Conservation (phyloP, 92 coral and sea anemone genomes). For the Diadumene lineata region DNA sequence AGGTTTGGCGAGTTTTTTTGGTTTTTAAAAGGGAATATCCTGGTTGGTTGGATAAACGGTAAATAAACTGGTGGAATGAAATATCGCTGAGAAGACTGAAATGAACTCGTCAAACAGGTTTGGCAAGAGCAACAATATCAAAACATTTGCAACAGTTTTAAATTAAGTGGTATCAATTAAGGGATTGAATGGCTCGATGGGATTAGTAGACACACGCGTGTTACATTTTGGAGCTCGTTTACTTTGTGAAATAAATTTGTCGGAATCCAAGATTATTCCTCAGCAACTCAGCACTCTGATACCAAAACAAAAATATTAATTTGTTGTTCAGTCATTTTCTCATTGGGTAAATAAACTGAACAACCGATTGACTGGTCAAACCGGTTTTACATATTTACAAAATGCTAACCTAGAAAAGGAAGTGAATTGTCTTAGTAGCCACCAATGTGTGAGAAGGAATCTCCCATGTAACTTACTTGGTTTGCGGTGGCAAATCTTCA, state of each 20-base stretch:
- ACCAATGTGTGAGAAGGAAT: neutral
- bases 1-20: neutral
- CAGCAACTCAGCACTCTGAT: neutral
- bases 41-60: neutral
- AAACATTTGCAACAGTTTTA: neutral
- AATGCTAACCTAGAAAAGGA: neutral
- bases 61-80: neutral
- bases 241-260: too few relatives aligned
- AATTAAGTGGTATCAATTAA: too few relatives aligned
- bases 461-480: neutral
- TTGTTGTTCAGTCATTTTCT: too few relatives aligned
- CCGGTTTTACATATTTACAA: neutral
- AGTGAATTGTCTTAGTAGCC: neutral
- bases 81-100: neutral
- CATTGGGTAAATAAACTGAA: neutral
- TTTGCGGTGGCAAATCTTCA: too few relatives aligned
- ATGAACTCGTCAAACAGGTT: neutral
- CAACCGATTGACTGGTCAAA: neutral
- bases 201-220: too few relatives aligned
- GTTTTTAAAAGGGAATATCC: too few relatives aligned
- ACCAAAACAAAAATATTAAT: neutral
- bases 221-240: too few relatives aligned
- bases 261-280: too few relatives aligned
- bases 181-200: too few relatives aligned
- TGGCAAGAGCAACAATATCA: neutral